phyloP scores from a whole-genome alignment of 2,113 vertebrate genomes.

The Osmerus eperlanus region DNA sequence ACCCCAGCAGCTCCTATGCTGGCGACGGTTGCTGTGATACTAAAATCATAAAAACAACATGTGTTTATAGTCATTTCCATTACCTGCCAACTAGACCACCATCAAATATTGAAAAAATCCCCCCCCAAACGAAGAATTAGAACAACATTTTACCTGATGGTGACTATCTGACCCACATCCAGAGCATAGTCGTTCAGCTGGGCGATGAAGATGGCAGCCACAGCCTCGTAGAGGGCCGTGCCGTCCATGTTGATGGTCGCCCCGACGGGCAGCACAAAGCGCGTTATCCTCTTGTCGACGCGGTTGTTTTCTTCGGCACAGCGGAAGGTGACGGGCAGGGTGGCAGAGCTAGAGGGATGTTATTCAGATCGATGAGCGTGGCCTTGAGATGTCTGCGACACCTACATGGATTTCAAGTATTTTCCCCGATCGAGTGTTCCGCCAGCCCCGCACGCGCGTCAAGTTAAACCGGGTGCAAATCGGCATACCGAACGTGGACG shows the following conservation, averaged over 20 bases:
- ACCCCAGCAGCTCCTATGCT: slow-evolving; percentile 96
- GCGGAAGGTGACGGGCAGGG: slow-evolving; percentile 94
- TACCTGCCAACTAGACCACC: slow-evolving; percentile 2
- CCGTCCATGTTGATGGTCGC: slow-evolving; percentile 99
- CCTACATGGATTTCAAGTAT: no score
- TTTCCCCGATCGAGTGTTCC: no score
- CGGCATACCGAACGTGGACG: no score
- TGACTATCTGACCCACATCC: slow-evolving; percentile 88
- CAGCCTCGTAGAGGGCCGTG: slow-evolving; percentile 94
- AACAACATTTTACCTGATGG: slow-evolving; percentile 80
- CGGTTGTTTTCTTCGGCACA: slow-evolving; percentile 93
- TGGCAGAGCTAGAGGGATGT: slow-evolving; percentile 81
- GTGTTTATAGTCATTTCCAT: background rate
- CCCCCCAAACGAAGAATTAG: no score
- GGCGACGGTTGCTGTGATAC: slow-evolving; percentile 92
- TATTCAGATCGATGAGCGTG: no score
- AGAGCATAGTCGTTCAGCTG: slow-evolving; percentile 86
- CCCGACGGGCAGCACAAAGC: slow-evolving; percentile 93
- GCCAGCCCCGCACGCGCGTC: no score
- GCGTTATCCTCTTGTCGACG: slow-evolving; percentile 93
- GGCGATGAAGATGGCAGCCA: slow-evolving; percentile 94
- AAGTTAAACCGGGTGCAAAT: no score
- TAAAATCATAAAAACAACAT: slow-evolving; percentile 56
- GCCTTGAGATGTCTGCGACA: no score
- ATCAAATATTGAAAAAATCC: no score